A percentile compares a stretch with the other conserved stretches of the same genome.
Evolutionary conservation across 2,113 vertebrate species (phyloP).

Genomic region (Corydoras maculifer): DNA sequence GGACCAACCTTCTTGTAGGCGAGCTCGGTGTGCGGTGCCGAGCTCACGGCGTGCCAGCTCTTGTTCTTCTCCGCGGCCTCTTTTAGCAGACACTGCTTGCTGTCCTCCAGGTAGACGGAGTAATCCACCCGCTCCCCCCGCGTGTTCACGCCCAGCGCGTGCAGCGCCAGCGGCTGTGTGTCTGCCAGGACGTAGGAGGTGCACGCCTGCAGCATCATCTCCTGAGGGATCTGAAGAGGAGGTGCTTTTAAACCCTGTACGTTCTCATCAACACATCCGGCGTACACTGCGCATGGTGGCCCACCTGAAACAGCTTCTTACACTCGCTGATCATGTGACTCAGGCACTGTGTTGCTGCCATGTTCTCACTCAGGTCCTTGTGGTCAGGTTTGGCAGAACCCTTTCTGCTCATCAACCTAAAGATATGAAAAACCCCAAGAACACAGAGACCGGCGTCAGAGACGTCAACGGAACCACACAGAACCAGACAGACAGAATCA

Average conservation of each 20-base stretch:
- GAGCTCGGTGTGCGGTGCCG: slow-evolving; percentile 71
- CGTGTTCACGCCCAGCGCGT: slow-evolving; percentile 53
- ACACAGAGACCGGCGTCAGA: too few relatives aligned
- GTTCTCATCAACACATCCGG: background rate
- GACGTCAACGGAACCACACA: too few relatives aligned
- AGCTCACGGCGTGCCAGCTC: slow-evolving; percentile 63
- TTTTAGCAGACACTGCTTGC: slow-evolving; percentile 65
- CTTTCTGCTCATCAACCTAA: slow-evolving; percentile 65
- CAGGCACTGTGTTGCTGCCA: slow-evolving; percentile 75
- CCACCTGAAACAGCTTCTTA: slow-evolving; percentile 84
- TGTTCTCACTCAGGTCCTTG: slow-evolving; percentile 78
- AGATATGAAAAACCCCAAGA: too few relatives aligned
- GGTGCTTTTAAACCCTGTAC: background rate
- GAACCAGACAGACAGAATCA: too few relatives aligned
- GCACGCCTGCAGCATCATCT: slow-evolving; percentile 74
- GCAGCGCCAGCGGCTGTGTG: slow-evolving; percentile 60
- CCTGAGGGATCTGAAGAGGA: slow-evolving; percentile 68
- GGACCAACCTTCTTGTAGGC: slow-evolving; percentile 74
- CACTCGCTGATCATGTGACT: slow-evolving; percentile 80
- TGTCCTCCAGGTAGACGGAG: slow-evolving; percentile 66
- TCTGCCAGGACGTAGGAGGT: slow-evolving; percentile 71
- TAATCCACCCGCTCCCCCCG: slow-evolving; percentile 55
- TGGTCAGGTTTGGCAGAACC: slow-evolving; percentile 69
- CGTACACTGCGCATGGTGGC: background rate
- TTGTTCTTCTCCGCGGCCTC: slow-evolving; percentile 72